These are phyloP conservation scores for Volucella zonaria DNA, from an alignment of 2,888 invertebrate genomes.

Conservation along the genomic window DNA sequence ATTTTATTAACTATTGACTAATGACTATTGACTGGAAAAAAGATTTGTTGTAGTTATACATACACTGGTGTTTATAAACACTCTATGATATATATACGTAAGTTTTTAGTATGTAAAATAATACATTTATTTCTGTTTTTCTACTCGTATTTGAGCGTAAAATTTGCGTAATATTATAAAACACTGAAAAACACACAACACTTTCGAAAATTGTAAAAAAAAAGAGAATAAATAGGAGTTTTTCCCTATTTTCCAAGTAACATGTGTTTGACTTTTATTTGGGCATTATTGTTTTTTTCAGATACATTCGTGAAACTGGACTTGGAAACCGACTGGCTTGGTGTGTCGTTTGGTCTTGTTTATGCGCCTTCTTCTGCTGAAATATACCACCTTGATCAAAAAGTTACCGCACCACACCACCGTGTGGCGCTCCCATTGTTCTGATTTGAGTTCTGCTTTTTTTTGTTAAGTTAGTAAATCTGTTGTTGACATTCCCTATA, in stretches of 20 bases:
- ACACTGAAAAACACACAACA: conserved; percentile 23
- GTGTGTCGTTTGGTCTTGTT: too few relatives aligned
- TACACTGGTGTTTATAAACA: conserved; percentile 65
- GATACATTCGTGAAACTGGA: too few relatives aligned
- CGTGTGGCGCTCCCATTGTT: too few relatives aligned
- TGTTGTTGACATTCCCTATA: too few relatives aligned
- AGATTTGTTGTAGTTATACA: conserved; percentile 66
- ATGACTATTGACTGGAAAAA: conserved; percentile 38
- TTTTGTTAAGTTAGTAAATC: too few relatives aligned
- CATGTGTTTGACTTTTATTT: not conserved
- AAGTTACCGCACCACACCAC: too few relatives aligned
- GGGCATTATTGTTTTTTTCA: too few relatives aligned
- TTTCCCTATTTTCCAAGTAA: conserved; percentile 56
- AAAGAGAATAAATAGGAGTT: conserved; percentile 45
- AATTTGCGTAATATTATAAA: conserved; percentile 27
- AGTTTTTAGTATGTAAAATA: conserved; percentile 57
- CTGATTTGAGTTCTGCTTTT: too few relatives aligned
- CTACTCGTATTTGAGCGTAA: conserved; percentile 28
- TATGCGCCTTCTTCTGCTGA: too few relatives aligned
- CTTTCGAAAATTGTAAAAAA: conserved; percentile 23
- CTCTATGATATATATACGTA: conserved; percentile 68
- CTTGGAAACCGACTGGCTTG: too few relatives aligned
- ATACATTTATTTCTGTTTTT: conserved; percentile 44
- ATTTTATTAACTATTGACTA: conserved; percentile 48
- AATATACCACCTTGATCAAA: too few relatives aligned